These are phyloP conservation scores for Eurosta solidaginis DNA, from an alignment of 1,140 invertebrate genomes.

Conservation along the genomic window DNA sequence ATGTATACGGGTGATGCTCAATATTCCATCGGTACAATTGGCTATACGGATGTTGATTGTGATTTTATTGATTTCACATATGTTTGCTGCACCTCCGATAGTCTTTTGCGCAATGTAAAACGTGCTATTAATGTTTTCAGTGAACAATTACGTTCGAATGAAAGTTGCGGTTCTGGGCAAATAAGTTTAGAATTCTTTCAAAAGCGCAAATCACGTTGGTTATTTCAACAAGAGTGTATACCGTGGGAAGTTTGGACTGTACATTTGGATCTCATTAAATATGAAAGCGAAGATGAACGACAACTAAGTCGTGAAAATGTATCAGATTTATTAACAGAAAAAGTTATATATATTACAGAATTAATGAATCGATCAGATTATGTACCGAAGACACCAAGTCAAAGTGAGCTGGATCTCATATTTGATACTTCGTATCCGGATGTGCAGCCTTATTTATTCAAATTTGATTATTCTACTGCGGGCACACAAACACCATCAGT, in stretches of 20 bases:
- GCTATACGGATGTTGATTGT: conserved; percentile 94
- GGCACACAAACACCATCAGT: conserved; percentile 75
- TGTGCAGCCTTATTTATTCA: conserved; percentile 95
- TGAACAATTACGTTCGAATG: conserved; percentile 78
- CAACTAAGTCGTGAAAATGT: conserved; percentile 87
- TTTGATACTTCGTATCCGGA: conserved; percentile 92
- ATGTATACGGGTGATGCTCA: conserved; percentile 90
- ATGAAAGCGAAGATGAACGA: conserved; percentile 86
- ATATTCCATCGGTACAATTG: conserved; percentile 93
- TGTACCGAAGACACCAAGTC: conserved; percentile 92
- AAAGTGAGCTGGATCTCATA: conserved; percentile 88
- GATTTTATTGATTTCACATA: conserved; percentile 98
- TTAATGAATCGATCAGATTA: conserved; percentile 95
- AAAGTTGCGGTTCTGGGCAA: conserved; percentile 75
- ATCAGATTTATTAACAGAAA: conserved; percentile 89
- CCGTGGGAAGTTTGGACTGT: conserved; percentile 98
- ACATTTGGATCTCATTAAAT: conserved; percentile 82
- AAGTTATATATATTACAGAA: conserved; percentile 91
- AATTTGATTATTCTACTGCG: conserved; percentile 77
- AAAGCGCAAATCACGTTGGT: conserved; percentile 86
- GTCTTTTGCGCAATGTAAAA: conserved; percentile 75
- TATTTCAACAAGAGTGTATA: conserved; percentile 84
- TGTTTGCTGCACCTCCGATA: conserved; percentile 86
- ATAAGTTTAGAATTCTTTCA: conserved; percentile 96
- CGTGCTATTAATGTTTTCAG: conserved; percentile 85